Percentiles rank a stretch among this genome's conserved stretches.
phyloP scores from a whole-genome alignment of 2,888 invertebrate genomes.

The Marronus borbonicus region DNA sequence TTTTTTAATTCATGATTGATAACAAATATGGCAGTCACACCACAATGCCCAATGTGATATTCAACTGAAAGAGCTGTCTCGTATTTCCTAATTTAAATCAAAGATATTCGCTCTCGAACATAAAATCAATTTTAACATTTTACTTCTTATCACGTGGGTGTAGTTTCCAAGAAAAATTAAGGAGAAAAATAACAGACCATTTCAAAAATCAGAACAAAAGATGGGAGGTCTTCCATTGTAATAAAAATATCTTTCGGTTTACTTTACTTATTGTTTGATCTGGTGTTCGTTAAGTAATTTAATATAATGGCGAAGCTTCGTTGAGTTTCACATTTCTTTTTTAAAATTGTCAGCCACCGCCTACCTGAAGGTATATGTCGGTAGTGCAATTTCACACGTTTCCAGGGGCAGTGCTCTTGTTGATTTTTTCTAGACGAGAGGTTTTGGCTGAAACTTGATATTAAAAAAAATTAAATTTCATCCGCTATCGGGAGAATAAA shows the following conservation, averaged over 20 bases:
- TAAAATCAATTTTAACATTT: too few relatives aligned
- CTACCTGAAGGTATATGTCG: background rate
- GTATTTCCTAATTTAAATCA: too few relatives aligned
- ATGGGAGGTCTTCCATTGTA: slow-evolving; percentile 10
- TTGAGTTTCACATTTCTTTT: slow-evolving; percentile 61
- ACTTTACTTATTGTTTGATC: slow-evolving; percentile 67
- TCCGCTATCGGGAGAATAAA: background rate
- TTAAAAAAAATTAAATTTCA: slow-evolving; percentile 13
- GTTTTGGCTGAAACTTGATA: slow-evolving; percentile 2
- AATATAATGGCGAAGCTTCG: slow-evolving; percentile 65
- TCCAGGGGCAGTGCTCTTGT: background rate
- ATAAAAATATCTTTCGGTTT: slow-evolving; percentile 61
- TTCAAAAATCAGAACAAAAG: slow-evolving; percentile 5
- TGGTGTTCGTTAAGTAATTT: slow-evolving; percentile 69
- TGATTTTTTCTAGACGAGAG: background rate
- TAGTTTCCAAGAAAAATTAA: too few relatives aligned
- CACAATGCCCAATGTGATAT: too few relatives aligned
- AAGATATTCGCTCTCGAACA: too few relatives aligned
- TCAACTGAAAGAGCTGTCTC: too few relatives aligned
- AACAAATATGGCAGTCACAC: too few relatives aligned
- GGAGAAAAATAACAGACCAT: too few relatives aligned
- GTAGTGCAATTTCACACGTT: background rate
- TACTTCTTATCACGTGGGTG: too few relatives aligned
- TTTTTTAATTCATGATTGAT: too few relatives aligned
- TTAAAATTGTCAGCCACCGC: slow-evolving; percentile 22